Conservation (phyloP, 2,888 invertebrate species). For the Sarcophaga rosellei region DNA sequence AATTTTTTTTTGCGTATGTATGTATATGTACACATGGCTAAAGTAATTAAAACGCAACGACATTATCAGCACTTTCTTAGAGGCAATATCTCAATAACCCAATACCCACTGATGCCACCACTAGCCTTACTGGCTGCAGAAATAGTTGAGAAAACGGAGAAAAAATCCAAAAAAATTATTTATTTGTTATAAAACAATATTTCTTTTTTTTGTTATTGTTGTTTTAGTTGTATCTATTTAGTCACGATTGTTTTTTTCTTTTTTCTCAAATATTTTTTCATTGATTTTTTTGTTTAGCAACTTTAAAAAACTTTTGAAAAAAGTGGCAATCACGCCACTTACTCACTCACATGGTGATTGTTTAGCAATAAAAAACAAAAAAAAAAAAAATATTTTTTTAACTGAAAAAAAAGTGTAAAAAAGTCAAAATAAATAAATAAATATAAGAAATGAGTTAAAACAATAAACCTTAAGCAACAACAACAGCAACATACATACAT, state of each 20-base stretch:
- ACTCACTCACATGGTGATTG: constrained; percentile 30
- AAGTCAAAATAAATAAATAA: constrained; percentile 20
- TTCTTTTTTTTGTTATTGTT: not conserved
- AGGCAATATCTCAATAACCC: constrained; percentile 41
- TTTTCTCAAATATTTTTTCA: too few species aligned
- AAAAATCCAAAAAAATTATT: constrained; percentile 34
- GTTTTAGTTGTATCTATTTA: constrained; percentile 49
- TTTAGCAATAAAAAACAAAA: not conserved
- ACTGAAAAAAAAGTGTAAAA: not conserved
- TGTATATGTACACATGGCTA: not conserved
- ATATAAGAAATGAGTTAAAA: not conserved
- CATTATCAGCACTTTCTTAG: constrained; percentile 45
- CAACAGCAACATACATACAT: not conserved
- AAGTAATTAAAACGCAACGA: constrained; percentile 41
- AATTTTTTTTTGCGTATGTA: constrained; percentile 21
- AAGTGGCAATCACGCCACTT: constrained; percentile 57
- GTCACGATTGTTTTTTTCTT: constrained; percentile 55
- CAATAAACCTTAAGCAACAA: constrained; percentile 32
- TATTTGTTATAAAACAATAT: constrained; percentile 15
- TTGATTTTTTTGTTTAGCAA: constrained; percentile 28
- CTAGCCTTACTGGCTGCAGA: constrained; percentile 36
- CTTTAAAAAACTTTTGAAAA: constrained; percentile 29
- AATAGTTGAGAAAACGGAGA: constrained; percentile 18
- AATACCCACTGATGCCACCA: not conserved
- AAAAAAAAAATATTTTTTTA: not conserved